phyloP scores from a whole-genome alignment of 2,888 invertebrate genomes.

The Heliconius ethilla region DNA sequence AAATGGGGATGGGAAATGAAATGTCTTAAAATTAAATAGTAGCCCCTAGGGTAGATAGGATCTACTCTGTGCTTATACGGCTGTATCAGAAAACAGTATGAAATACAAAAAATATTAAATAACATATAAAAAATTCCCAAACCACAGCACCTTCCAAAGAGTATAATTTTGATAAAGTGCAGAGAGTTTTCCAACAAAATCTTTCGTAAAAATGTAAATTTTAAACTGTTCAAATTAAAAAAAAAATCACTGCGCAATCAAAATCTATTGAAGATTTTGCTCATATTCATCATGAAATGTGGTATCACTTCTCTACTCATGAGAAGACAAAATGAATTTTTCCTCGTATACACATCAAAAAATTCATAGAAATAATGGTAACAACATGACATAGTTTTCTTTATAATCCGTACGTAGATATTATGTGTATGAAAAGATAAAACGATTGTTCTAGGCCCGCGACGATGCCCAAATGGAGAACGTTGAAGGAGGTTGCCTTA shows the following conservation, averaged over 20 bases:
- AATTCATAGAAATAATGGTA: slow-evolving; percentile 7
- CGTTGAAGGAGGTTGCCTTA: slow-evolving; percentile 19
- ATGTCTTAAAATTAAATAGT: too few species aligned
- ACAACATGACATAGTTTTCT: neutral
- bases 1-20: too few species aligned
- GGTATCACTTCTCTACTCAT: neutral
- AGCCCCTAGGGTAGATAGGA: too few species aligned
- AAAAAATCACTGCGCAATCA: neutral
- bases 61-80: too few species aligned
- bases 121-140: too few species aligned
- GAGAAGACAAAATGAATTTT: neutral
- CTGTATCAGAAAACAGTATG: too few species aligned
- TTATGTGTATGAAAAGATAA: neutral
- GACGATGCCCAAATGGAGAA: slow-evolving; percentile 11
- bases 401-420: neutral
- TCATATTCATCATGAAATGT: neutral
- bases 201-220: neutral
- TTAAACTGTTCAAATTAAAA: neutral
- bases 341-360: neutral
- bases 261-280: too few species aligned
- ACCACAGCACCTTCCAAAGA: too few species aligned
- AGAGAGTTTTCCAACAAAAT: neutral
- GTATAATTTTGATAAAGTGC: neutral
- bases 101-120: too few species aligned
- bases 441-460: slow-evolving; percentile 18